Evolutionary conservation across 2,113 vertebrate genomes (phyloP), one percentile per base, ranked within the genome.

Genomic region (Puffinus mauretanicus): DNA sequence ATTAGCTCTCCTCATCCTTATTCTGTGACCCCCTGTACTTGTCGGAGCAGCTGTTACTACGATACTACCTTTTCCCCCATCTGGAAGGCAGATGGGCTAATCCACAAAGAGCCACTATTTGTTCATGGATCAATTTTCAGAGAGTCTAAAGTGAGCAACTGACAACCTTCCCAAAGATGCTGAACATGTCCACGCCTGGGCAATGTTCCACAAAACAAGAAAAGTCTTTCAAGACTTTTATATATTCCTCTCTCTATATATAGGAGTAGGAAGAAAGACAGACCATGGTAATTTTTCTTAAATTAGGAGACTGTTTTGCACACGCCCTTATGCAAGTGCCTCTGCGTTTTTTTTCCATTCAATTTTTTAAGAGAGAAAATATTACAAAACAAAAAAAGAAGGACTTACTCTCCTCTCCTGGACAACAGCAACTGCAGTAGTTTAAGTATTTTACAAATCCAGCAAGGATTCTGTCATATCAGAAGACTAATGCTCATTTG

Each of bases 1-100:
- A 25, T 62, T 46, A 71, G 36, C 36, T 73, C 40, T 94, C 36
- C 51, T 73, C 19, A 21, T 70, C 70, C 58, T 73, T 57, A 25
- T 40, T 92, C 58, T 80, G 21, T 77, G 93, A 70, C 57, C 58
- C 80, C 49, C 78, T 77, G 4, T n/a, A 44, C 34, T 52, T 57
- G 52, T 73, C 1, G 2, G 78, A 97, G 86, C 97, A 97, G 96
- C 94, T 97, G 95, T 78, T 86, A 16, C 46, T 79, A 16, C 4
- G 38, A 44, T 65, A 21, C 40, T 75, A 94, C 87, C 85, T 95
- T 93, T 86, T 12, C 77, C 40, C 95, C 94, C 91, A 93, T 94
- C 95, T 97, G 88, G 88, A 73, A 86, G 91, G 78, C 97, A 97
- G 97, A 97, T 97, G 97, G 96, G 64, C 94, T 94, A 60, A 95